Evolutionary conservation across 2,113 vertebrate species (phyloP).

Genomic region (Stegastes partitus): DNA sequence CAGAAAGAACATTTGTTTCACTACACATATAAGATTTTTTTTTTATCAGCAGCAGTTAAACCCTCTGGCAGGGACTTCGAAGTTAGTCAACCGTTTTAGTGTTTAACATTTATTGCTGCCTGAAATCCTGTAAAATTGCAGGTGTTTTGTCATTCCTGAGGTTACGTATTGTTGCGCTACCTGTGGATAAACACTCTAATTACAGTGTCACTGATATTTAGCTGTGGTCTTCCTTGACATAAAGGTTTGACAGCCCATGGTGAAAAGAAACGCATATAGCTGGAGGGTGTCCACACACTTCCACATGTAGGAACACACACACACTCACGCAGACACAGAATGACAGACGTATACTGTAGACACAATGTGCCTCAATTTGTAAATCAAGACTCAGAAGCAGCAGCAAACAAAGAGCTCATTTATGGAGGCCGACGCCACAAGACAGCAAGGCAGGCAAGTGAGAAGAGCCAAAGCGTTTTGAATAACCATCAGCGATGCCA

Average conservation of each 20-base stretch:
- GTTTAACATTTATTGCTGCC: background rate
- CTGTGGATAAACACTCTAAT: constrained; percentile 49
- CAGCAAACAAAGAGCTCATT: constrained; percentile 83
- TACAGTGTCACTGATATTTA: constrained; percentile 47
- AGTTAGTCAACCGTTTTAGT: constrained; percentile 11
- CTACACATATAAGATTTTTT: background rate
- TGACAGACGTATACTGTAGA: constrained; percentile 66
- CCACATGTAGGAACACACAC: constrained; percentile 39
- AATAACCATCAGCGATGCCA: constrained; percentile 80
- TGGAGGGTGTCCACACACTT: constrained; percentile 48
- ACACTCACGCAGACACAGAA: constrained; percentile 36
- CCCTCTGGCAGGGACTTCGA: constrained; percentile 1
- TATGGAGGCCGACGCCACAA: constrained; percentile 80
- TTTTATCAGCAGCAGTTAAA: background rate
- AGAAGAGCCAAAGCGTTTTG: constrained; percentile 80
- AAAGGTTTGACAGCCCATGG: constrained; percentile 50
- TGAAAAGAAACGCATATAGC: constrained; percentile 60
- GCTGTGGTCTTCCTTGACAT: constrained; percentile 47
- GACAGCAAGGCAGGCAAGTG: constrained; percentile 71
- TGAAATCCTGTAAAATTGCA: constrained; percentile 5
- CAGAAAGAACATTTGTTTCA: background rate
- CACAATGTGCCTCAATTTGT: constrained; percentile 82
- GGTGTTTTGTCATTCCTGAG: constrained; percentile 17
- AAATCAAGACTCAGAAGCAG: constrained; percentile 83
- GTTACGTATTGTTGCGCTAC: constrained; percentile 43